Evolutionary conservation across 1,140 invertebrate genomes (phyloP), one percentile per base, ranked within the genome.

Genomic region (Ericerus pela): DNA sequence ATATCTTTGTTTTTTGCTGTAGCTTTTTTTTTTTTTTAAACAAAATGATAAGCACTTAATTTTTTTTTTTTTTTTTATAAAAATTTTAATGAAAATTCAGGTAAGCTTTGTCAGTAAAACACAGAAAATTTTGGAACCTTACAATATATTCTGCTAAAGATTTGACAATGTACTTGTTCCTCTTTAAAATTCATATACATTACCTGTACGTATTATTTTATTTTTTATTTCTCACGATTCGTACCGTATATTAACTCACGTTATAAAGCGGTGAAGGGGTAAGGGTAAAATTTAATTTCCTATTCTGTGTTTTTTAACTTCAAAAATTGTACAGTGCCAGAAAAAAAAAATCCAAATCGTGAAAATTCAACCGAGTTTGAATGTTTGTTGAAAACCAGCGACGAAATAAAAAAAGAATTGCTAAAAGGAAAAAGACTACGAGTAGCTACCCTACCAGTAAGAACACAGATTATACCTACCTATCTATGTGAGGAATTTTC

Each of bases 371-470:
- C 29, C 0, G 18, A 33, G 12, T 64, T 63, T 53, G 33, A 43
- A 1, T 64, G 63, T 24, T 55, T 27, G 20, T 41, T 64, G 14
- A 60, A 59, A 58, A 58, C 30, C 51, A 54, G 58, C 12, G 53
- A 56, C n/a, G 53, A 64, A 38, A 55, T 62, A 14, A 38, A 58
- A 47, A 58, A 61, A 28, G 62, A 62, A 52, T 30, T 62, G n/a
- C 47, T 64, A 5, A 30, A 47, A 12, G 62, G 62, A 16, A 64
- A 62, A 56, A 58, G 36, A n/a, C 41, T 65, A 12, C 63, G 59
- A 52, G 62, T 65, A 27, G 62, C 61, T 5, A 65, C 64, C 12
- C 58, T 62, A 27, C 55, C 60, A 31, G 64, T 65, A 54, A 60
- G 59, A 57, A 58, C 16, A 12, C 12, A 11, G 24, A 22, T 8